A percentile compares a stretch with the other conserved stretches of the same genome.
Conservation (phyloP, 2,113 vertebrate species). For the Pterocles orientalis region DNA sequence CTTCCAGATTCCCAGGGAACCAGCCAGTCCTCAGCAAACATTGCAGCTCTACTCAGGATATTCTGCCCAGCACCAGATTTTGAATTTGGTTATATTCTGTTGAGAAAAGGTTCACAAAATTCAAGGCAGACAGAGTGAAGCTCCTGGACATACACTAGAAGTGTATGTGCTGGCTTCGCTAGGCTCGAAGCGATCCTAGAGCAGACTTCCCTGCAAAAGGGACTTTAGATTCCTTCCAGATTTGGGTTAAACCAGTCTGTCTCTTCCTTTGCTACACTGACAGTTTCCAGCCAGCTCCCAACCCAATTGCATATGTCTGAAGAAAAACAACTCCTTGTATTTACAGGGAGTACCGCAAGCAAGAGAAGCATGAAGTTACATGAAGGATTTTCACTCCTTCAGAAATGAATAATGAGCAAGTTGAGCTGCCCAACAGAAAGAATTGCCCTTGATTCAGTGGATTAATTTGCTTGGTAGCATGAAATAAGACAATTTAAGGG, state of each 20-base stretch:
- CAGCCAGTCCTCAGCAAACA: not conserved
- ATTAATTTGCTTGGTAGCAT: constrained; percentile 55
- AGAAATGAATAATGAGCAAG: constrained; percentile 47
- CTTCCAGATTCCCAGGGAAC: not conserved
- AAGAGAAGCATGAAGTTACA: constrained; percentile 26
- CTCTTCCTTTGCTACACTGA: not conserved
- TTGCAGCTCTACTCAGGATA: not conserved
- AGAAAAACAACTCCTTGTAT: not conserved
- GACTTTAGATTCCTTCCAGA: not conserved
- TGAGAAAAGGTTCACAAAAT: not conserved
- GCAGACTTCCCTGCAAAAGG: too few relatives aligned
- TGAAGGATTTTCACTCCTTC: constrained; percentile 46
- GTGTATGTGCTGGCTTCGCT: not conserved
- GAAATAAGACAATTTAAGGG: constrained; percentile 65
- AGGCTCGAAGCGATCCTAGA: not conserved
- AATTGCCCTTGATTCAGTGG: constrained; percentile 44
- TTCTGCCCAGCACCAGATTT: not conserved
- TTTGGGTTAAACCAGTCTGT: not conserved
- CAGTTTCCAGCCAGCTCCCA: not conserved
- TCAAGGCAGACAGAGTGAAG: not conserved
- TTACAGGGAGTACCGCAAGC: not conserved
- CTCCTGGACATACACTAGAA: not conserved
- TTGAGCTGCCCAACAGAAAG: constrained; percentile 32
- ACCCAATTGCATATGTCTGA: not conserved
- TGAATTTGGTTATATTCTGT: not conserved